Conservation (phyloP, 2,888 invertebrate genomes). For the Vesta saturnalis region DNA sequence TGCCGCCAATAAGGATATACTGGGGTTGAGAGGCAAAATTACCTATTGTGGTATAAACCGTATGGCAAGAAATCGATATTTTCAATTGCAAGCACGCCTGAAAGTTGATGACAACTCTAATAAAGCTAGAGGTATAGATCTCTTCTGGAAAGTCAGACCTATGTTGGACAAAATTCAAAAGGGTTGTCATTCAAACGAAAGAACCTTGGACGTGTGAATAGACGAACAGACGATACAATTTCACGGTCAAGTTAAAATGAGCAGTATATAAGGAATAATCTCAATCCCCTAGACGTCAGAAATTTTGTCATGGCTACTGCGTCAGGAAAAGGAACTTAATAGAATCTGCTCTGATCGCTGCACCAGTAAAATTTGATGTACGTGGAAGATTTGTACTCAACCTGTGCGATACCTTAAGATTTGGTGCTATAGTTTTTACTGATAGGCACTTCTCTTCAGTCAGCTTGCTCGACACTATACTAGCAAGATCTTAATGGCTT, state of each 20-base stretch:
- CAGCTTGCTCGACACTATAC: no score
- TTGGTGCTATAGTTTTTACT: neutral
- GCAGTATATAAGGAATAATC: slow-evolving; percentile 40
- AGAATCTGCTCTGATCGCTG: neutral
- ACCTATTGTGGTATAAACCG: no score
- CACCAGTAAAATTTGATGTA: neutral
- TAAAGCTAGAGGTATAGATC: no score
- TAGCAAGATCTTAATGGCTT: slow-evolving; percentile 17
- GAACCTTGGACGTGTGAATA: slow-evolving; percentile 39
- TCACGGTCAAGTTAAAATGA: slow-evolving; percentile 40
- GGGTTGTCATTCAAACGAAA: slow-evolving; percentile 30
- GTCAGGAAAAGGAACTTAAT: neutral
- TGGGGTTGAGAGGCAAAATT: no score
- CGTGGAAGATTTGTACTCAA: neutral
- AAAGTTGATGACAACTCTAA: no score
- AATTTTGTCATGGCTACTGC: slow-evolving; percentile 46
- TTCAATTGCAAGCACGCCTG: no score
- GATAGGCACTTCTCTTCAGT: neutral
- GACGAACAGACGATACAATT: slow-evolving; percentile 49
- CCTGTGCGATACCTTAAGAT: neutral
- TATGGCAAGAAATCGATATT: no score
- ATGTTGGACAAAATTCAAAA: slow-evolving; percentile 33
- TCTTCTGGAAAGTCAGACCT: slow-evolving; percentile 40
- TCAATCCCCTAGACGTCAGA: slow-evolving; percentile 45
- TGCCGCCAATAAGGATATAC: no score